A percentile compares a stretch with the other conserved stretches of the same genome.
These are phyloP conservation scores for Agrochola macilenta DNA, from an alignment of 2,888 invertebrate species.

Conservation along the genomic window DNA sequence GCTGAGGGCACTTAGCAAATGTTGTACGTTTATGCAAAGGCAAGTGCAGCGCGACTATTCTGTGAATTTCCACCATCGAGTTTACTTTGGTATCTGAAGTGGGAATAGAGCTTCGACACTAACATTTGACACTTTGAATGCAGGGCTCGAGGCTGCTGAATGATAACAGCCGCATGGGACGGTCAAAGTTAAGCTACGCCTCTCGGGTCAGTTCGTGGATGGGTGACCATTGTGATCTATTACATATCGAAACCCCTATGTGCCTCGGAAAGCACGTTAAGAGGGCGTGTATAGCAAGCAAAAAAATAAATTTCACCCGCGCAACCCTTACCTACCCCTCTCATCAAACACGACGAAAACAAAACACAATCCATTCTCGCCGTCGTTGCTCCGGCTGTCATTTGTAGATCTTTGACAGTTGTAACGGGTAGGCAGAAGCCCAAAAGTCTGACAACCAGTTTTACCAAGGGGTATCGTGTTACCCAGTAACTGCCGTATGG, in stretches of 20 bases:
- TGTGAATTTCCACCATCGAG: slow-evolving; percentile 15
- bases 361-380: background rate
- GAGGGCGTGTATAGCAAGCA: no score
- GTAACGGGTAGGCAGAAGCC: background rate
- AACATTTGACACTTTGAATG: slow-evolving; percentile 3
- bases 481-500: background rate
- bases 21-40: slow-evolving; percentile 30
- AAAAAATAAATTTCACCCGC: no score
- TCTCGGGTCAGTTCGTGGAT: background rate
- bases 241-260: no score
- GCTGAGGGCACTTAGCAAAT: slow-evolving; percentile 37
- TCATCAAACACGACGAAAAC: no score
- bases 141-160: background rate
- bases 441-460: background rate
- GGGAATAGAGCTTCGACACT: background rate
- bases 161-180: background rate
- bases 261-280: background rate
- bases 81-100: background rate
- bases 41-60: slow-evolving; percentile 7
- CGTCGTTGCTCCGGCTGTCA: background rate
- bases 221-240: background rate
- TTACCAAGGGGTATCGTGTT: background rate
- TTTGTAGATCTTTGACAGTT: background rate
- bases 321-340: no score
- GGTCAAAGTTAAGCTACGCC: background rate